Percentiles rank a stretch among this genome's conserved stretches.
phyloP scores from a whole-genome alignment of 2,797 vertebrate genomes.

The Poeciliopsis infans region DNA sequence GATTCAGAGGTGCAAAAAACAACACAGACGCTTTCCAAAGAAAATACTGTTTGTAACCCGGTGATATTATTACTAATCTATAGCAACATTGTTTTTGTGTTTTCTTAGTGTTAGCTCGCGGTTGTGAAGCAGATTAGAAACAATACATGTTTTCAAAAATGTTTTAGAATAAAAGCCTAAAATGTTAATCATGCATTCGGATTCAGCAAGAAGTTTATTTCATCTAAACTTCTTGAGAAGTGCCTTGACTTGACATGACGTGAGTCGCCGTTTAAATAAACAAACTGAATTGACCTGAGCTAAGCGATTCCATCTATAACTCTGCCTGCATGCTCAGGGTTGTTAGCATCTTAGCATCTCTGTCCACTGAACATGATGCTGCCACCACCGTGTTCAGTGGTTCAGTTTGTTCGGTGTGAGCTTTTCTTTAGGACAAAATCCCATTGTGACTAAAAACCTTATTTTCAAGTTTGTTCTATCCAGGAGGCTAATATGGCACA shows the following conservation, averaged over 20 bases:
- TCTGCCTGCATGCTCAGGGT: not conserved
- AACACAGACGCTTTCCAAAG: too few relatives aligned
- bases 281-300: too few relatives aligned
- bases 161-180: not conserved
- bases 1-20: too few relatives aligned
- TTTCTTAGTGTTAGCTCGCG: not conserved
- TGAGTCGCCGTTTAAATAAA: not conserved
- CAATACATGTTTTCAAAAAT: not conserved
- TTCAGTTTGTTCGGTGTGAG: not conserved
- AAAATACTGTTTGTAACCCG: too few relatives aligned
- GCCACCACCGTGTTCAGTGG: not conserved
- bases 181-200: not conserved
- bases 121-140: not conserved
- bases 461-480: too few relatives aligned
- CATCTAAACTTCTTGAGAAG: not conserved
- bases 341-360: not conserved
- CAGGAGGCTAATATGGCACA: too few relatives aligned
- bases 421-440: too few relatives aligned
- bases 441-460: too few relatives aligned
- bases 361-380: not conserved
- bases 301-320: not conserved
- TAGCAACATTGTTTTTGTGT: not conserved
- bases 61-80: not conserved
- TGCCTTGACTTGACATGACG: too few relatives aligned
- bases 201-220: not conserved